phyloP scores from a whole-genome alignment of 2,797 vertebrate species.

The Chaunax sp. region DNA sequence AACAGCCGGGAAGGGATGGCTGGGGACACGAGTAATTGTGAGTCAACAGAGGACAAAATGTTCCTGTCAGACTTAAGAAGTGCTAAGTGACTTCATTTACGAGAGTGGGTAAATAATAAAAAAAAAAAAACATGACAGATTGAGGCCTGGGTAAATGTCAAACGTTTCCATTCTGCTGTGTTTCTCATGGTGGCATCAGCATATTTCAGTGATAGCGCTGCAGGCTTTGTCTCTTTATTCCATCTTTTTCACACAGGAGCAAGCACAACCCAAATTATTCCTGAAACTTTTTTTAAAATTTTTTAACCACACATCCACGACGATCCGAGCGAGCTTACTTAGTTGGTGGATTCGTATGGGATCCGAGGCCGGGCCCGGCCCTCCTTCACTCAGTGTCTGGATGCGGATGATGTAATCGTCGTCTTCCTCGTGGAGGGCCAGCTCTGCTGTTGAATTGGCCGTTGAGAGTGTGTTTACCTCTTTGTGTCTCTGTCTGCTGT shows the following conservation, averaged over 20 bases:
- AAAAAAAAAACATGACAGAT: constrained; percentile 14
- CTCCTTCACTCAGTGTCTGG: constrained; percentile 89
- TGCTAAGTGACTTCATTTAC: constrained; percentile 70
- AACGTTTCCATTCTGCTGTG: constrained; percentile 13
- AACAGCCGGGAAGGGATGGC: constrained; percentile 37
- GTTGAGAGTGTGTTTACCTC: constrained; percentile 84
- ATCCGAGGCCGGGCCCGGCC: constrained; percentile 90
- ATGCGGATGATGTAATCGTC: constrained; percentile 92
- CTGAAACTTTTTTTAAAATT: neutral
- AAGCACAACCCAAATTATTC: neutral
- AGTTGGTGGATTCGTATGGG: constrained; percentile 91
- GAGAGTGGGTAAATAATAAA: constrained; percentile 38
- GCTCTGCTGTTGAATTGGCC: constrained; percentile 86
- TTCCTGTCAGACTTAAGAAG: constrained; percentile 64
- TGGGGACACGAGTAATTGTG: constrained; percentile 62
- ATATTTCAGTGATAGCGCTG: neutral
- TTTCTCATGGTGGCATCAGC: constrained; percentile 19
- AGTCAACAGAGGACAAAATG: constrained; percentile 70
- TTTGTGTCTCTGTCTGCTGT: constrained; percentile 87
- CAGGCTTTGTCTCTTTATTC: neutral
- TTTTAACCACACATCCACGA: neutral
- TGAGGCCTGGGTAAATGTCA: constrained; percentile 24
- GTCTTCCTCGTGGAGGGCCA: constrained; percentile 85
- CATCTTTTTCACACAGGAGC: neutral
- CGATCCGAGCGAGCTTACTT: constrained; percentile 79